Evolutionary conservation across 2,113 vertebrate species (phyloP).

Genomic region (Xiphorhynchus elegans): DNA sequence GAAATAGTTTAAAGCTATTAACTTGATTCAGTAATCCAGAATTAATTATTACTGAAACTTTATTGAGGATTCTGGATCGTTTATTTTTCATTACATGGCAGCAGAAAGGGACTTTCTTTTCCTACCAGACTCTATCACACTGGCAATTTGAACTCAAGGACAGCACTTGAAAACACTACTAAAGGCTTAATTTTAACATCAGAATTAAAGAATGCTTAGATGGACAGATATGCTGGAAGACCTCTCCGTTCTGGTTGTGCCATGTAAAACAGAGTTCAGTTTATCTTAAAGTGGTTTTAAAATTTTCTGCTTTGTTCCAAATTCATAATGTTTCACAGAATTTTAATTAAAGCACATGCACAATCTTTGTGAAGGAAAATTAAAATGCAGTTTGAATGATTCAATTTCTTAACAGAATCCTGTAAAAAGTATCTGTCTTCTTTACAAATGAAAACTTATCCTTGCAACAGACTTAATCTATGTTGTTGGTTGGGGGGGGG

Average conservation of each 20-base stretch:
- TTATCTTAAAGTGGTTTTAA: not conserved
- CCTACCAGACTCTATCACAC: not conserved
- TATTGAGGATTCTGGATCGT: not conserved
- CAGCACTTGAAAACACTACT: not conserved
- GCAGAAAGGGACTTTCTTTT: not conserved
- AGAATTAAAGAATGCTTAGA: not conserved
- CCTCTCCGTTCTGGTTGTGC: not conserved
- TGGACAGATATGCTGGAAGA: not conserved
- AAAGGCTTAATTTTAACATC: not conserved
- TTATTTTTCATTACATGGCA: not conserved
- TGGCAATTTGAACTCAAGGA: not conserved
- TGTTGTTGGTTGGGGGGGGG: too few relatives aligned
- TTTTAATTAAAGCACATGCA: not conserved
- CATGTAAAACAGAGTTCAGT: not conserved
- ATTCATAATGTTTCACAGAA: not conserved
- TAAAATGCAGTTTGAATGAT: not conserved
- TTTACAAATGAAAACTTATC: not conserved
- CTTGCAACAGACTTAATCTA: not conserved
- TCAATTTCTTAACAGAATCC: not conserved
- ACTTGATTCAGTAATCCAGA: not conserved
- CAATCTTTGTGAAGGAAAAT: not conserved
- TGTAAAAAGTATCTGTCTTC: not conserved
- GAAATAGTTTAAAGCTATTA: not conserved
- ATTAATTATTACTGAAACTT: not conserved
- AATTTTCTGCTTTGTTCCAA: not conserved